Base-by-base conservation (phyloP, 2,797 vertebrate species). In the Capromys pilorides region DNA sequence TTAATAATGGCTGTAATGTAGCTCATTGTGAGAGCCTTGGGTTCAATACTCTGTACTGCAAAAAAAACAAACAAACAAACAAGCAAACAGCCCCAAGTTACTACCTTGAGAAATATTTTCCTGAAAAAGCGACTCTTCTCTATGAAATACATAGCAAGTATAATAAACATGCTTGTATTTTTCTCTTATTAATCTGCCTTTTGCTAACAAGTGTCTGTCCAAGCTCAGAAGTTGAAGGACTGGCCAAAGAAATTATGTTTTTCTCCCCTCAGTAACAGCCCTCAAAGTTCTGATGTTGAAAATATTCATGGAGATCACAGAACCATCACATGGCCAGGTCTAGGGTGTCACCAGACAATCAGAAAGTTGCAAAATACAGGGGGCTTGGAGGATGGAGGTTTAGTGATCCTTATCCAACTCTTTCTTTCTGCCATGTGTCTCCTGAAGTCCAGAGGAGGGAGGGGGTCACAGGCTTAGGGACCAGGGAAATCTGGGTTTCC, bases 251-350 rank as follows among this genome's bases (percentile, higher is more conserved):
- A 61, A 82, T 82, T 57, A 59, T 6, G 12, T 28, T 39, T 62
- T 62, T 41, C 57, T 61, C 33, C 79, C 54, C 33, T 62, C 18
- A 33, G 26, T 21, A 61, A 61, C 62, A 2, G 11, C 8, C 12
- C 21, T 57, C 54, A n/a, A 61, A 26, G 51, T 0, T 26, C 33
- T 1, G 6, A 4, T 1, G 3, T 9, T 0, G 0, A 9, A 19
- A 73, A n/a, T 24, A 36, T 62, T 12, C 19, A 33, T 67, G n/a
- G 45, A 77, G 21, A 8, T 6, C 0, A 7, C 8, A 14, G 1
- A 1, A 18, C 9, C 21, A 11, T 33, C 33, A 6, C 61, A 31
- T 4, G 28, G 5, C 3, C 16, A 57, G 67, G 26, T 26, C 83
- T 67, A 10, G 19, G 26, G 39, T 11, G 0, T 62, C 79, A 61